Evolutionary conservation across 2,888 invertebrate species (phyloP), one percentile per base, ranked within the genome.

Genomic region (Rhagonycha fulva): DNA sequence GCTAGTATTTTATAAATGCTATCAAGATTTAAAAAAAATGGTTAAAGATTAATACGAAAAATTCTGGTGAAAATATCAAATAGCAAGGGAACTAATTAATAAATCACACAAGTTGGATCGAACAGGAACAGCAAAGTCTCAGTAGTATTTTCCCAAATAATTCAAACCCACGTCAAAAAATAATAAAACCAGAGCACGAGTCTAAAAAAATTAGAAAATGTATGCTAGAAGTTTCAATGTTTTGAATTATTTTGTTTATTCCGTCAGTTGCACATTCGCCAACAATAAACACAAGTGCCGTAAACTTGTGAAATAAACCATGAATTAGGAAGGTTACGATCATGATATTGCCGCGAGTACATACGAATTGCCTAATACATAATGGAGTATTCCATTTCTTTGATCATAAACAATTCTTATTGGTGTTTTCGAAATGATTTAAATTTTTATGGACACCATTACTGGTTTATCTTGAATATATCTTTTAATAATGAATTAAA

Each of bases 221-320:
- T 61, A 68, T 14, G 26, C 24, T 28, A 32, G 14, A 32, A 69
- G 28, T 68, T 70, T 73, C 60, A 30, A 66, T 67, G 70, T 72
- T 14, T 28, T 76, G 73, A 76, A 76, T 76, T 76, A 73, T 76
- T 72, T 73, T 71, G 68, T 69, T 72, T 62, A 61, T 72, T 74
- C 75, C 72, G 75, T 75, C 75, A 73, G 71, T 74, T 73, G 74
- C 75, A 79, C 68, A 75, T 75, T 70, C 75, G 28, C 67, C 23
- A 61, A 72, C 74, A 76, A 76, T 78, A 78, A 74, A 74, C 76
- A 74, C 72, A 72, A 76, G 63, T 76, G 76, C 72, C 74, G 78
- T 71, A 76, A 78, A 76, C 71, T 71, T 14, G 73, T 62, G 72
- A 75, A 68, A 75, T 78, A 75, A 78, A 76, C 76, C 74, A 77